Evolutionary conservation across 2,888 invertebrate genomes (phyloP), one percentile per base, ranked within the genome.

Genomic region (Norana najaformis): DNA sequence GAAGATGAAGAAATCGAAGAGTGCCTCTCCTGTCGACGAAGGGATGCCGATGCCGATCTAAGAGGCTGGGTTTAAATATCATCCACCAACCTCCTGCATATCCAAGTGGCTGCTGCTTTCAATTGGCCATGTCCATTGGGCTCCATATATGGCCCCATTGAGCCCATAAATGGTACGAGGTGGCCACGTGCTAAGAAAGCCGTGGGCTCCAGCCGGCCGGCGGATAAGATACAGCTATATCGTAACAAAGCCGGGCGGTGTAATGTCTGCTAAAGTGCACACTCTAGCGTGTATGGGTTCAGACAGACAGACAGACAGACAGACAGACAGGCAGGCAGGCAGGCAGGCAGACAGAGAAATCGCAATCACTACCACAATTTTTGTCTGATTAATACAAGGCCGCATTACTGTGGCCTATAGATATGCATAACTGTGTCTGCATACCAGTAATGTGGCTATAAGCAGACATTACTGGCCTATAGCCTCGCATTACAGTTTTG

Each of bases 81-180:
- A 47, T 16, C 69, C 14, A n/a, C n/a, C 30, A 11, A 69, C 8
- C n/a, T n/a, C 69, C 30, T 30, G 69, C 69, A 6, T n/a, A 69
- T 30, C 69, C 69, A 69, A 30, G 69, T 69, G 69, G 69, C 30
- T 69, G 8, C 69, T n/a, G 69, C 30, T n/a, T 69, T 69, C 69
- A 69, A 1, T 69, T 30, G n/a, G 69, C 69, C n/a, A 69, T 69
- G 69, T 47, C 69, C 69, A 69, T 69, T n/a, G 69, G 47, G 69
- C 69, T 69, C 69, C 69, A 69, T 69, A 69, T 69, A 69, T n/a
- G 69, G 69, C 69, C n/a, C 69, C n/a, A 69, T n/a, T 69, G 69
- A 30, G 8, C 69, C 69, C 69, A 69, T n/a, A 69, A 30, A 69
- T 69, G 69, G 69, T 69, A 69, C 8, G 69, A 69, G 69, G 69